These are phyloP conservation scores for Mohoua ochrocephala DNA, from an alignment of 2,113 vertebrate genomes.

Conservation along the genomic window DNA sequence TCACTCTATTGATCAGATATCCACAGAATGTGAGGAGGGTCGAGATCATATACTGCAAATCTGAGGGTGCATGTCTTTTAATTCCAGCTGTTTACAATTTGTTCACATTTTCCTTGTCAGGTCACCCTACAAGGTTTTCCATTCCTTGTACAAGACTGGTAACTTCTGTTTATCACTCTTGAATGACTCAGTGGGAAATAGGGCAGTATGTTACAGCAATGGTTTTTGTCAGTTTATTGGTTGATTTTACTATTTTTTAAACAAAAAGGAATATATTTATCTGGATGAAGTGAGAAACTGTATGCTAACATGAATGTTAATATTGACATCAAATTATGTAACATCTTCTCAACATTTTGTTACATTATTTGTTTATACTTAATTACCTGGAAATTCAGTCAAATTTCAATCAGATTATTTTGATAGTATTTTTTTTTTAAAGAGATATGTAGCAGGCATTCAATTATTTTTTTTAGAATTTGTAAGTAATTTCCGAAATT, in stretches of 20 bases:
- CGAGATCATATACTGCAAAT: background rate
- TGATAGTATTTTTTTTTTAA: background rate
- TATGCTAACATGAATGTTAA: background rate
- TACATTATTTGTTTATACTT: background rate
- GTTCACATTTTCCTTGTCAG: background rate
- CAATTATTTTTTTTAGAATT: background rate
- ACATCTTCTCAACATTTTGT: background rate
- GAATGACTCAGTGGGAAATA: background rate
- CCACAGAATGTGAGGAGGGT: background rate
- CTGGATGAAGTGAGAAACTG: background rate
- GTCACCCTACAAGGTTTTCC: background rate
- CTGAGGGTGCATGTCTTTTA: background rate
- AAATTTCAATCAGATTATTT: background rate
- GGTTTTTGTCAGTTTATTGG: rapidly evolving
- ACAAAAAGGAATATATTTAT: background rate
- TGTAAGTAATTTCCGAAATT: background rate
- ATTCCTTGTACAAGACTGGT: background rate
- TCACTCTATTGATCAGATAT: background rate
- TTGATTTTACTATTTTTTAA: background rate
- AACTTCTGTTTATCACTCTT: background rate
- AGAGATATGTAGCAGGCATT: background rate
- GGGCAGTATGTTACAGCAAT: background rate
- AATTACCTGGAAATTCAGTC: background rate
- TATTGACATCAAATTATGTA: background rate
- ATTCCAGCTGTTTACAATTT: background rate